Conservation (phyloP, 2,888 invertebrate species). For the Zygogramma bicolorata region DNA sequence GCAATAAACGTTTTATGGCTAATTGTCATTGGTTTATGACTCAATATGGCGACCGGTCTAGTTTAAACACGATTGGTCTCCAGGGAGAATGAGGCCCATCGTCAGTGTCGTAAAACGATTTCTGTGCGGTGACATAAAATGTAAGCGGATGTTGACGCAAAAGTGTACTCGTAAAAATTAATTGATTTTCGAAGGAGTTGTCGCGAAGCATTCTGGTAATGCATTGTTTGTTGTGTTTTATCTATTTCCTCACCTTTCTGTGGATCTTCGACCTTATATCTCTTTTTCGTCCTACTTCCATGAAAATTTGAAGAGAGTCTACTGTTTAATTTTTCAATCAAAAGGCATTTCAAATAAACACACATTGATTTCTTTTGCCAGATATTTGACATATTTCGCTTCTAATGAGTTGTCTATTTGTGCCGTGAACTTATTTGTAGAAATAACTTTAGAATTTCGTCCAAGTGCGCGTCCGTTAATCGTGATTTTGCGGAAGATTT, state of each 20-base stretch:
- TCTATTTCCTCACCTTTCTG: background rate
- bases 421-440: too few species aligned
- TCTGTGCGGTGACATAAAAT: slow-evolving; percentile 35
- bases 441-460: too few species aligned
- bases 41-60: slow-evolving; percentile 67
- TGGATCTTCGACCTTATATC: background rate
- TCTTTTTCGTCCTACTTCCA: too few species aligned
- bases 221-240: background rate
- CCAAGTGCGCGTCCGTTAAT: too few species aligned
- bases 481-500: too few species aligned
- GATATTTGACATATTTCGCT: too few species aligned
- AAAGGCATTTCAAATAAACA: too few species aligned
- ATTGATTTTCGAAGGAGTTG: slow-evolving; percentile 59
- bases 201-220: background rate
- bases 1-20: slow-evolving; percentile 67
- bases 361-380: too few species aligned
- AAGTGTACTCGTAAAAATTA: slow-evolving; percentile 57
- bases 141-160: slow-evolving; percentile 33
- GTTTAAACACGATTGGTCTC: slow-evolving; percentile 67
- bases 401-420: too few species aligned
- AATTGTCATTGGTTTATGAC: slow-evolving; percentile 68
- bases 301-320: background rate
- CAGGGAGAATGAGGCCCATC: slow-evolving; percentile 55
- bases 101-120: slow-evolving; percentile 64
- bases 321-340: too few species aligned